phyloP scores from a whole-genome alignment of 2,888 invertebrate species.

The Leptopterna dolabrata region DNA sequence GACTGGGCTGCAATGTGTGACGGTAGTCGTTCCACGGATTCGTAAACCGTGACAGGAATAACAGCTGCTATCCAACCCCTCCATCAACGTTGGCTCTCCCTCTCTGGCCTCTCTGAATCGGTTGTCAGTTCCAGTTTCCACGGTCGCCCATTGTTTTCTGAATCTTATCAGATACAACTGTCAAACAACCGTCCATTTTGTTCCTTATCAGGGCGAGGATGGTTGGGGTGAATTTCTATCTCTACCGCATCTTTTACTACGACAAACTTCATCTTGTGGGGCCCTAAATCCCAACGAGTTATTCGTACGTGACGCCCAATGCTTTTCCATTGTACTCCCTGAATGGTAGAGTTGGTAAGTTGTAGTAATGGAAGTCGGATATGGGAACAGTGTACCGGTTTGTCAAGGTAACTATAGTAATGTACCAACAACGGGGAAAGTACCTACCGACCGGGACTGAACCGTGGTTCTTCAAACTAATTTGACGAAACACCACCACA shows the following conservation, averaged over 20 bases:
- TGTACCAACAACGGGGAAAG: no score
- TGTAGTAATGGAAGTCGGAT: neutral
- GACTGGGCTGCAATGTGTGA: neutral
- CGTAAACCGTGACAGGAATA: constrained; percentile 39
- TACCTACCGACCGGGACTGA: no score
- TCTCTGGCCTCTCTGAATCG: constrained; percentile 20
- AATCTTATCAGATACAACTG: constrained; percentile 50
- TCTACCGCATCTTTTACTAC: neutral
- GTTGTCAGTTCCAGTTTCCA: constrained; percentile 49
- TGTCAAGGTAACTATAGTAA: no score
- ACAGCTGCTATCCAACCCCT: constrained; percentile 36
- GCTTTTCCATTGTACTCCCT: neutral
- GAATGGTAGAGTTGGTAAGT: neutral
- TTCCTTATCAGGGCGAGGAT: constrained; percentile 19
- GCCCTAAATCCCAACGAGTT: constrained; percentile 8
- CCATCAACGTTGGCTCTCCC: constrained; percentile 13
- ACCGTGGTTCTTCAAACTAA: no score
- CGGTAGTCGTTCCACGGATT: neutral
- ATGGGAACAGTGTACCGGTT: no score
- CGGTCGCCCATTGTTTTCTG: constrained; percentile 38
- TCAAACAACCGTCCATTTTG: constrained; percentile 49
- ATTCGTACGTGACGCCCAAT: neutral
- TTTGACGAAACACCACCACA: no score
- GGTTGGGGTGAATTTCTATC: neutral
- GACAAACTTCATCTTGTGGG: constrained; percentile 15